A percentile compares a stretch with the other conserved stretches of the same genome.
Conservation (phyloP, 2,113 vertebrate species). For the Channa argus region DNA sequence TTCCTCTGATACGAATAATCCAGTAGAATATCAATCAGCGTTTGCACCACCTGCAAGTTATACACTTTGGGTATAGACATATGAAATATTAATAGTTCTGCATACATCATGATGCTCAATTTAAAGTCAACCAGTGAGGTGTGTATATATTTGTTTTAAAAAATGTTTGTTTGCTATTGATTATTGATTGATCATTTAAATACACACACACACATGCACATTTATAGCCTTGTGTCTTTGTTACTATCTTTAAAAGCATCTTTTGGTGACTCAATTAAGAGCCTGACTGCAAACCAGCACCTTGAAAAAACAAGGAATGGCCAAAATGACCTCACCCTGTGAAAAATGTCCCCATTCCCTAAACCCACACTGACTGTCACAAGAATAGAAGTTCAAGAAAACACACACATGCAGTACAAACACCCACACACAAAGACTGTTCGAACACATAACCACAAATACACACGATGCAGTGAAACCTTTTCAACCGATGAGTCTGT, state of each 20-base stretch:
- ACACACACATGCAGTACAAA: conserved; percentile 9
- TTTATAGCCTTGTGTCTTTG: conserved; percentile 40
- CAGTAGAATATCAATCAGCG: conserved; percentile 67
- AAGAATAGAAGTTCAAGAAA: conserved; percentile 15
- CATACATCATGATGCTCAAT: conserved; percentile 6
- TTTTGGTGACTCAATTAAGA: conserved; percentile 49
- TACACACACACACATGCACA: neutral
- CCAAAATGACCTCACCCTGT: conserved; percentile 51
- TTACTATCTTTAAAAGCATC: conserved; percentile 30
- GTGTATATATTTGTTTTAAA: neutral
- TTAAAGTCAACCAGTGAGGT: conserved; percentile 26
- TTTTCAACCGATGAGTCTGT: conserved; percentile 65
- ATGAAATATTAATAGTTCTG: conserved; percentile 1
- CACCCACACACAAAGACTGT: neutral
- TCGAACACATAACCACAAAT: conserved; percentile 23
- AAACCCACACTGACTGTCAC: conserved; percentile 29
- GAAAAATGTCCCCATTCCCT: conserved; percentile 33
- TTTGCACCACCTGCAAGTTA: too few relatives aligned
- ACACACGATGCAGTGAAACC: conserved; percentile 30
- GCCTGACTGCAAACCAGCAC: conserved; percentile 41
- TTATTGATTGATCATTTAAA: too few relatives aligned
- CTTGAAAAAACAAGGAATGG: conserved; percentile 32
- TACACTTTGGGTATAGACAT: conserved; percentile 13
- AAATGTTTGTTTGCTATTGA: too few relatives aligned
- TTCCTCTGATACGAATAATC: conserved; percentile 45